Base-by-base conservation (phyloP, 2,113 vertebrate species). In the Brachirus orientalis region DNA sequence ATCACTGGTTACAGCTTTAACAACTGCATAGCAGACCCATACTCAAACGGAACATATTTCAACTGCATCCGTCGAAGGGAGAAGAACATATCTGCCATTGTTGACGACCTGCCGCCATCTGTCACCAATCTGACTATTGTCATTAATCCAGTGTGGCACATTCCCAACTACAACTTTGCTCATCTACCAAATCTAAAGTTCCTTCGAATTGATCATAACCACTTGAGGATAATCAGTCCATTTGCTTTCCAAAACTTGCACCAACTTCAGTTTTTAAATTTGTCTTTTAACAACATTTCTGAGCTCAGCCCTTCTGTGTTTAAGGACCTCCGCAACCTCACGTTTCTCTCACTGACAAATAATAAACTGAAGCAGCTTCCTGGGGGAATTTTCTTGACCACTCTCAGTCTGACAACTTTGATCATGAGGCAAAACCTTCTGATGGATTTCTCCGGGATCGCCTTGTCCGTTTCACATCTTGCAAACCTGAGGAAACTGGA, bases 231-330 rank as follows among this genome's bases (percentile, higher is more conserved):
- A 0, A 68, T 96, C 0, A 20, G 55, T 0, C 44, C 43, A 0
- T 70, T 82, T 11, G 93, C 93, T 38, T 97, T 97, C 79, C 69
- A 74, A 22, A 72, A 81, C 16, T 77, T 95, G 9, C 0, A 40
- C 19, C 20, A 65, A 6, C 90, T 95, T 12, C 11, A 73, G 11
- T 70, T 7, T 20, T 74, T 95, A 10, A 89, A 93, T 63, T 22
- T 95, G 60, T 91, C 92, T 10, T 72, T 13, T 13, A 95, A 95
- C 74, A 1, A 20, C 1, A 85, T 95, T 46, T 40, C 61, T 16
- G 16, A 40, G 43, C 90, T 95, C 13, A 13, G 48, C 8, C 60
- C 50, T 4, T 45, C 11, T 1, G 7, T 80, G 6, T 94, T 95
- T 53, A 0, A 36, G 6, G 84, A 80, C 12, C 87, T 94, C 4